Conservation (phyloP, 2,113 vertebrate species). For the Pelvicachromis taeniatus region DNA sequence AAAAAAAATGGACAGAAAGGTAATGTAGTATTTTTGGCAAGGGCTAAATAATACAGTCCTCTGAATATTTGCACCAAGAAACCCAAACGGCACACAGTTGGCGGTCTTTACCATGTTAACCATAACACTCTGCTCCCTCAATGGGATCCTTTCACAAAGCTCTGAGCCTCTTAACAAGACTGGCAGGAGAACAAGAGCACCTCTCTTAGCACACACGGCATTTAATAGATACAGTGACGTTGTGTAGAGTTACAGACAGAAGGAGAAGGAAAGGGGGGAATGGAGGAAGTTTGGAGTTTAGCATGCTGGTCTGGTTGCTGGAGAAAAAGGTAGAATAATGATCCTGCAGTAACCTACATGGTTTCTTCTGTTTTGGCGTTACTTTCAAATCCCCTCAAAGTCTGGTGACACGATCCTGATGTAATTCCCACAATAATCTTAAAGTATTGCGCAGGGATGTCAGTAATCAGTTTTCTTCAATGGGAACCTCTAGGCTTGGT, state of each 20-base stretch:
- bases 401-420: neutral
- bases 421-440: neutral
- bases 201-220: constrained; percentile 14
- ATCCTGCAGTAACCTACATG: neutral
- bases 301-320: neutral
- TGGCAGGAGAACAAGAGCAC: constrained; percentile 46
- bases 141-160: constrained; percentile 37
- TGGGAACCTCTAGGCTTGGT: neutral
- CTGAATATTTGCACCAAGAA: constrained; percentile 30
- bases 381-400: neutral
- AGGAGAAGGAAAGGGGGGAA: neutral
- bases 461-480: neutral
- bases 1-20: neutral
- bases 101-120: constrained; percentile 42
- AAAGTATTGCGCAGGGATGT: neutral
- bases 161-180: constrained; percentile 43
- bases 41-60: neutral
- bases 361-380: neutral
- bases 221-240: constrained; percentile 30
- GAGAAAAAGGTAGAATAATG: neutral
- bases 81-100: constrained; percentile 32
- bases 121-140: constrained; percentile 47
- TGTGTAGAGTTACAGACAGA: neutral
- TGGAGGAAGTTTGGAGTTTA: neutral
- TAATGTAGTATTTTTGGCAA: neutral